These are phyloP conservation scores for Colostygia pectinataria DNA, from an alignment of 2,888 invertebrate genomes.

Conservation along the genomic window DNA sequence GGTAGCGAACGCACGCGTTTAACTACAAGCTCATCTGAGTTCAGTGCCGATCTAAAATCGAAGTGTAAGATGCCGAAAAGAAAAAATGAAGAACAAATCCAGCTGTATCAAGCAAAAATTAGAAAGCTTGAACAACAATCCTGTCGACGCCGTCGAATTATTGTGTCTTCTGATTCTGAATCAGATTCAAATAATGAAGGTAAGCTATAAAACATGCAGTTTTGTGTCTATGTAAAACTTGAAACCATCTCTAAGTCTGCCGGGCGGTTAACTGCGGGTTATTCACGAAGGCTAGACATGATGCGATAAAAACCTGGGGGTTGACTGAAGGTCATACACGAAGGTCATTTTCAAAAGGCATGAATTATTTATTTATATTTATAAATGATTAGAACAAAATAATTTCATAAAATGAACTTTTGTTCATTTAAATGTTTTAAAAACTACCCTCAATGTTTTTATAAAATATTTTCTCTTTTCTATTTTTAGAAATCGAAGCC, in stretches of 20 bases:
- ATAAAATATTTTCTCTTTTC: neutral
- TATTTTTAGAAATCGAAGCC: conserved; percentile 3
- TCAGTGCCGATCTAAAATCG: neutral
- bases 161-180: neutral
- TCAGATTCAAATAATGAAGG: neutral
- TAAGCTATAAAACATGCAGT: neutral
- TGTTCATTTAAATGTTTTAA: too few relatives aligned
- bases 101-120: neutral
- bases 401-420: too few relatives aligned
- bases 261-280: conserved; percentile 3
- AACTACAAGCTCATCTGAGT: neutral
- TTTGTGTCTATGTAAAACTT: neutral
- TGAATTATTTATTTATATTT: neutral
- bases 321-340: conserved; percentile 1
- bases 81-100: neutral
- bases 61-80: neutral
- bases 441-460: neutral
- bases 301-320: conserved; percentile 7
- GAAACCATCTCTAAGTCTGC: conserved; percentile 4
- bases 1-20: conserved; percentile 5
- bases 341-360: neutral
- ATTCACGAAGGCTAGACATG: conserved; percentile 7
- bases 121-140: neutral
- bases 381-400: neutral
- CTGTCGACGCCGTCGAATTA: neutral